Evolutionary conservation across 2,113 vertebrate genomes (phyloP).

Genomic region (Albula goreensis): DNA sequence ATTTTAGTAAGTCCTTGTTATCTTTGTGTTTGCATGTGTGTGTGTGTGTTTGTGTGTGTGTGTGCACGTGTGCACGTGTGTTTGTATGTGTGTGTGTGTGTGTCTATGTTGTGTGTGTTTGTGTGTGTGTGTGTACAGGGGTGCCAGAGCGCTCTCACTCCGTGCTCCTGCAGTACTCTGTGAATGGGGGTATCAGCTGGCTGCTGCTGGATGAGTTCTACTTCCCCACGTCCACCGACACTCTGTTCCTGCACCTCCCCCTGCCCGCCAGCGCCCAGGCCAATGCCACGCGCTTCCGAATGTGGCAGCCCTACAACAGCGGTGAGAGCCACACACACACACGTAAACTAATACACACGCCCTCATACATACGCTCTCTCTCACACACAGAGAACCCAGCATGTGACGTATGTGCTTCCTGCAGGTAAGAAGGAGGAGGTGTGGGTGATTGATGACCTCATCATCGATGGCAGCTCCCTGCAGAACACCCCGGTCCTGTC

Average conservation of each 20-base stretch:
- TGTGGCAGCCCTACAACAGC: conserved; percentile 96
- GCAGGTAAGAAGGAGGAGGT: conserved; percentile 97
- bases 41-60: conserved; percentile 10
- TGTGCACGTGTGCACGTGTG: neutral
- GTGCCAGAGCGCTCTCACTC: conserved; percentile 94
- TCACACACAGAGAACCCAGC: neutral
- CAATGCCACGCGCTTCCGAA: conserved; percentile 88
- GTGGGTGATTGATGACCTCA: conserved; percentile 96
- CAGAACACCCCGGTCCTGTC: conserved; percentile 82
- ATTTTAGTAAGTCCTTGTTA: no score
- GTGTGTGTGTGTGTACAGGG: conserved; percentile 63
- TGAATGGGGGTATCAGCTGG: conserved; percentile 94
- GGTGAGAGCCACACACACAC: conserved; percentile 72
- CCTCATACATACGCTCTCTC: neutral
- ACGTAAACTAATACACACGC: neutral
- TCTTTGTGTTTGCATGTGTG: neutral
- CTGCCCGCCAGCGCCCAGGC: conserved; percentile 85
- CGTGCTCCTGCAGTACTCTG: conserved; percentile 89
- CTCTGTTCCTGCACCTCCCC: conserved; percentile 89
- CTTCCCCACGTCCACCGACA: conserved; percentile 89
- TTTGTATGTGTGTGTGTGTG: neutral
- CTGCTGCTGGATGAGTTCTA: conserved; percentile 94
- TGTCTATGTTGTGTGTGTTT: no score
- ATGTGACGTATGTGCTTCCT: neutral
- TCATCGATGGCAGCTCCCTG: conserved; percentile 89